phyloP scores from a whole-genome alignment of 2,888 invertebrate species.

The Thecophora atra region DNA sequence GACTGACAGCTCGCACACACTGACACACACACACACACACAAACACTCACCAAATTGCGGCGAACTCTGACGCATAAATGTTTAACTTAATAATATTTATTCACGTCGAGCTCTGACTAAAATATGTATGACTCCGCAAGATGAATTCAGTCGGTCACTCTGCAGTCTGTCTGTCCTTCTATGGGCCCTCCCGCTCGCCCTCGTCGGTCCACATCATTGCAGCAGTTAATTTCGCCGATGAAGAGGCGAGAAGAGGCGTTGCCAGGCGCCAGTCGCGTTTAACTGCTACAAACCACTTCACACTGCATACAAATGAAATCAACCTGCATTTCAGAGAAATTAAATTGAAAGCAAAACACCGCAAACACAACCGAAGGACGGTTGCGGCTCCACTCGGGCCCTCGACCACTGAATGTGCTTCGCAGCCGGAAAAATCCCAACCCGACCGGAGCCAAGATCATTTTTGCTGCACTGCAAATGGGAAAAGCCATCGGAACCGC shows the following conservation, averaged over 20 bases:
- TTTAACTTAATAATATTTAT: constrained; percentile 33
- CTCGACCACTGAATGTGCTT: too few relatives aligned
- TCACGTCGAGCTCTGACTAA: constrained; percentile 29
- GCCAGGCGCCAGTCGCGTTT: constrained; percentile 11
- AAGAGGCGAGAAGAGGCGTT: not conserved
- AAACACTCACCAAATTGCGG: constrained; percentile 7
- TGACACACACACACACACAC: constrained; percentile 18
- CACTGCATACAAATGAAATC: constrained; percentile 27
- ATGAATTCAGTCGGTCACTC: not conserved
- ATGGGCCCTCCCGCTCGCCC: too few relatives aligned
- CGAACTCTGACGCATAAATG: constrained; percentile 22
- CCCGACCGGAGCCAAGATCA: too few relatives aligned
- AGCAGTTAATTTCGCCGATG: constrained; percentile 28
- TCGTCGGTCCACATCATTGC: not conserved
- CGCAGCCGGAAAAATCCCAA: too few relatives aligned
- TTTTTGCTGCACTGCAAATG: not conserved
- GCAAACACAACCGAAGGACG: too few relatives aligned
- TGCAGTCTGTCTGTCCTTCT: not conserved
- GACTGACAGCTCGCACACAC: constrained; percentile 1
- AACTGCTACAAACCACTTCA: constrained; percentile 14
- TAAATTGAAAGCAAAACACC: constrained; percentile 12
- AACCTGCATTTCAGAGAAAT: constrained; percentile 16
- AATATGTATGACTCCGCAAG: constrained; percentile 13
- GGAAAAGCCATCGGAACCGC: not conserved
- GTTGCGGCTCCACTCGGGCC: too few relatives aligned